A percentile compares a stretch with the other conserved stretches of the same genome.
phyloP scores from a whole-genome alignment of 2,797 vertebrate species.

The Sebastes cheni region DNA sequence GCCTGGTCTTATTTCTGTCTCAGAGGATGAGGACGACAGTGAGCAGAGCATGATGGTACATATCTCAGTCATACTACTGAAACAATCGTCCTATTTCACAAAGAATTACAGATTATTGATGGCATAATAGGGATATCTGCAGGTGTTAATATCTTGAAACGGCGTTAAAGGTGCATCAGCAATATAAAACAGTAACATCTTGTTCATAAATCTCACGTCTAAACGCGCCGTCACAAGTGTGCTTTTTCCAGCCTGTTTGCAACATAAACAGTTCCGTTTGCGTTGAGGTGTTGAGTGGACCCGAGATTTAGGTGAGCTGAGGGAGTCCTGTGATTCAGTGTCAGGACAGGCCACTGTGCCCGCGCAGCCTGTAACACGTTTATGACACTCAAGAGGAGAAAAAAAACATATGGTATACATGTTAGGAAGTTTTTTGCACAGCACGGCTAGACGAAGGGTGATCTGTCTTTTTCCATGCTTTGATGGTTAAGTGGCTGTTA shows the following conservation, averaged over 20 bases:
- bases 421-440: constrained; percentile 61
- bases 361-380: constrained; percentile 65
- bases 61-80: constrained; percentile 9
- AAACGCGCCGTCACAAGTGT: constrained; percentile 35
- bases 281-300: constrained; percentile 75
- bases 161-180: background rate
- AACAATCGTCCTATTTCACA: too few relatives aligned
- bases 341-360: constrained; percentile 67
- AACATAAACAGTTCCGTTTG: constrained; percentile 75
- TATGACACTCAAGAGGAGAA: constrained; percentile 68
- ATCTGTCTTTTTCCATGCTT: constrained; percentile 65
- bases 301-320: constrained; percentile 71
- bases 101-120: background rate
- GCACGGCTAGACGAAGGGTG: constrained; percentile 45
- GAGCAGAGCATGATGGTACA: background rate
- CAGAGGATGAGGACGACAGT: background rate
- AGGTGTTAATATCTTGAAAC: constrained; percentile 6
- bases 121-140: background rate
- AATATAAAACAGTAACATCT: constrained; percentile 1
- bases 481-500: constrained; percentile 66
- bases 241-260: constrained; percentile 56
- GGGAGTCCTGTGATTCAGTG: constrained; percentile 73
- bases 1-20: constrained; percentile 32
- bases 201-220: constrained; percentile 61
- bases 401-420: constrained; percentile 66